phyloP scores from a whole-genome alignment of 2,888 invertebrate genomes.

The Leptinotarsa peninsularis region DNA sequence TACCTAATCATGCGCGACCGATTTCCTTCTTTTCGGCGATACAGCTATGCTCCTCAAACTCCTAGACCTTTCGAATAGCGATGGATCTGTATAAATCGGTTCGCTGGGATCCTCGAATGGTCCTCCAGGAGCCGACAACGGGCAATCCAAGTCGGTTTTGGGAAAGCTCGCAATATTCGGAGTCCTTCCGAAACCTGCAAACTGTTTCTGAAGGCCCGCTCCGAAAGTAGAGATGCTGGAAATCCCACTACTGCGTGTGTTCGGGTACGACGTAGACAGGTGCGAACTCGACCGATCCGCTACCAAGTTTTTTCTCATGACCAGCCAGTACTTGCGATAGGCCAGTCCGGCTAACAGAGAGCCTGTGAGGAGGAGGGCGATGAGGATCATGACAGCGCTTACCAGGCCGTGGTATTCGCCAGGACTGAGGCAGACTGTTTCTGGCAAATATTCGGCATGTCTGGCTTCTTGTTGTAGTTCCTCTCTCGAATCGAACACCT shows the following conservation, averaged over 20 bases:
- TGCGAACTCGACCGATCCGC: constrained; percentile 64
- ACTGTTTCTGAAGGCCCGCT: constrained; percentile 76
- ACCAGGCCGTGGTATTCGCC: constrained; percentile 89
- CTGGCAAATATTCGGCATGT: constrained; percentile 73
- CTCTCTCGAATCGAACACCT: constrained; percentile 87
- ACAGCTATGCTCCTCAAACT: constrained; percentile 76
- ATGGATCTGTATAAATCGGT: constrained; percentile 93
- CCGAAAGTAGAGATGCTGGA: constrained; percentile 76
- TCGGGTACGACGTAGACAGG: constrained; percentile 64
- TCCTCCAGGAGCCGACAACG: constrained; percentile 60
- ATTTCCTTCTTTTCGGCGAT: constrained; percentile 62
- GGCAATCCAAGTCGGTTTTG: constrained; percentile 59
- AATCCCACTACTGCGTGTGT: constrained; percentile 66
- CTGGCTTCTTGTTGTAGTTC: constrained; percentile 78
- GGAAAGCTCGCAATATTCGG: constrained; percentile 60
- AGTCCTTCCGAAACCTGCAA: constrained; percentile 56
- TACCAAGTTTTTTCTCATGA: constrained; percentile 77
- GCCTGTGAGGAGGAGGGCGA: constrained; percentile 80
- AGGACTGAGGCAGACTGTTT: constrained; percentile 83
- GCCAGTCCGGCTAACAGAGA: constrained; percentile 80
- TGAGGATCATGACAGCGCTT: constrained; percentile 80
- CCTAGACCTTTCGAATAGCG: constrained; percentile 87
- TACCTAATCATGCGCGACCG: constrained; percentile 46
- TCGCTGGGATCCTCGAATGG: constrained; percentile 90
- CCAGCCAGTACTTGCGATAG: constrained; percentile 83